Conservation (phyloP, 2,888 invertebrate genomes). For the Xylota sylvarum region DNA sequence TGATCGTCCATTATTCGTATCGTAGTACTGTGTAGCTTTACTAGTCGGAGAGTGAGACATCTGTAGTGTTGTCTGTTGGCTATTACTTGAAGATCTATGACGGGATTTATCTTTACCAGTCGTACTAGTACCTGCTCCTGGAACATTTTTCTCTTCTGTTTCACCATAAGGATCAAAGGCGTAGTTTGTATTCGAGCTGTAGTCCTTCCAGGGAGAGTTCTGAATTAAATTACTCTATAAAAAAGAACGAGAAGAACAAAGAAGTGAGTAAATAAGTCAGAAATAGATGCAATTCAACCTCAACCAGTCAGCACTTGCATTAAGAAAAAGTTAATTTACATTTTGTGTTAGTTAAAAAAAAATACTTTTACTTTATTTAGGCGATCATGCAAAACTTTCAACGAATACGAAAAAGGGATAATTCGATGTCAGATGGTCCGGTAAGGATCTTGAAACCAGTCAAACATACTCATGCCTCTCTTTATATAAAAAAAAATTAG, state of each 20-base stretch:
- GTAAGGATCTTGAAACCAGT: conserved; percentile 60
- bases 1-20: conserved; percentile 79
- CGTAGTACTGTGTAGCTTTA: conserved; percentile 84
- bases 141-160: conserved; percentile 89
- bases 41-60: conserved; percentile 85
- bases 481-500: conserved; percentile 11
- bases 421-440: conserved; percentile 9
- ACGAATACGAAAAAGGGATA: not conserved
- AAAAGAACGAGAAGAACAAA: conserved; percentile 63
- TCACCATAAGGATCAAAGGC: conserved; percentile 95
- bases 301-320: conserved; percentile 84
- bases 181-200: conserved; percentile 94
- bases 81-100: conserved; percentile 80
- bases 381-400: conserved; percentile 26
- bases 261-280: conserved; percentile 62
- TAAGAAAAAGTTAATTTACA: conserved; percentile 45
- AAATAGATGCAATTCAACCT: conserved; percentile 61
- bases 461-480: conserved; percentile 62
- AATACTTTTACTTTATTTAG: not conserved
- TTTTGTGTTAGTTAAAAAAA: conserved; percentile 57
- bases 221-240: conserved; percentile 92
- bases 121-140: conserved; percentile 78
- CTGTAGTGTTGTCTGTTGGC: conserved; percentile 84
- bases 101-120: conserved; percentile 81
- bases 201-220: conserved; percentile 95